phyloP scores from a whole-genome alignment of 2,113 vertebrate genomes.

The Aramus guarauna region DNA sequence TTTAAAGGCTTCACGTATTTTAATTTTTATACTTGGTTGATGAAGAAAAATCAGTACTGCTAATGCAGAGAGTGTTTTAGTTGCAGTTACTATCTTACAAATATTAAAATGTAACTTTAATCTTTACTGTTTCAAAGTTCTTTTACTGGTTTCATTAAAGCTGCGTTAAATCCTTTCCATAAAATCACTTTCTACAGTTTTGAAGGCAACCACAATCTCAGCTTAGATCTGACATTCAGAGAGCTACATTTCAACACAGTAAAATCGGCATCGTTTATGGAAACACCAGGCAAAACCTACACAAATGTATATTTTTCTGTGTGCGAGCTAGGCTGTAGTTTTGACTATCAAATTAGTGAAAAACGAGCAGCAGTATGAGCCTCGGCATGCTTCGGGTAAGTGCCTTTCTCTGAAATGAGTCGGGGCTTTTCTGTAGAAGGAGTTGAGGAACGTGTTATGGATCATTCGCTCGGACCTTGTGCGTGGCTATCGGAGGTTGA shows the following conservation, averaged over 20 bases:
- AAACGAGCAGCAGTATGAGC: background rate
- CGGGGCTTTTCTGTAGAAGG: background rate
- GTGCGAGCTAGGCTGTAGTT: background rate
- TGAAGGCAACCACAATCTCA: background rate
- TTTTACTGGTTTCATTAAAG: background rate
- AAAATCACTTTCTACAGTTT: background rate
- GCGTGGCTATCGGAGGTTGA: background rate
- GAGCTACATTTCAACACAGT: background rate
- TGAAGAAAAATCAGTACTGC: accelerated
- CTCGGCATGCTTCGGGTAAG: background rate
- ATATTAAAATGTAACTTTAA: background rate
- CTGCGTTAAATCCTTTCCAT: background rate
- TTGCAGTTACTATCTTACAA: background rate
- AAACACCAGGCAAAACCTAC: background rate
- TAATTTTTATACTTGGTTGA: background rate
- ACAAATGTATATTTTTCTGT: accelerated
- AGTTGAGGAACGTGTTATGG: accelerated
- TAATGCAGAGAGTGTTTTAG: background rate
- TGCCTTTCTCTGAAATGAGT: background rate
- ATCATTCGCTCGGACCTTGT: background rate
- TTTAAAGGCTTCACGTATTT: background rate
- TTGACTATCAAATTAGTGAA: background rate
- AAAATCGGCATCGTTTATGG: background rate
- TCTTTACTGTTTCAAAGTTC: background rate
- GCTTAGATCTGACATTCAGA: background rate